phyloP scores from a whole-genome alignment of 2,888 invertebrate species.

The Epinotia bilunana region DNA sequence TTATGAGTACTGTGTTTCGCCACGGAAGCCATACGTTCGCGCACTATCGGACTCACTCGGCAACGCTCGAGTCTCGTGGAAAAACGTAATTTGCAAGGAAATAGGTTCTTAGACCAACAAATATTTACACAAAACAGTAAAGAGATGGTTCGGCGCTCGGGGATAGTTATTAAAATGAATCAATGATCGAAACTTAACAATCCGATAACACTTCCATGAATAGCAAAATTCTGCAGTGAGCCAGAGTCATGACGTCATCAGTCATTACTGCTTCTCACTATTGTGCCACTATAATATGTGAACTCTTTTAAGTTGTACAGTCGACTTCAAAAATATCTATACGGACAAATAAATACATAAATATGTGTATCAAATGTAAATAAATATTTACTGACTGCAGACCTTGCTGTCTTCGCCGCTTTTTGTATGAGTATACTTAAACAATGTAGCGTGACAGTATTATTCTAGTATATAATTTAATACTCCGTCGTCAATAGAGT shows the following conservation, averaged over 20 bases:
- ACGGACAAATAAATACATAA: too few species aligned
- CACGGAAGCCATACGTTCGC: conserved; percentile 35
- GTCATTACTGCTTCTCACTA: background rate
- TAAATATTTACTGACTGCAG: background rate
- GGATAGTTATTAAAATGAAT: background rate
- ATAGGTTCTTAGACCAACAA: conserved; percentile 17
- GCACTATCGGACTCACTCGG: conserved; percentile 24
- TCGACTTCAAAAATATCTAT: too few species aligned
- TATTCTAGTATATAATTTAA: conserved; percentile 10
- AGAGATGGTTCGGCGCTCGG: background rate
- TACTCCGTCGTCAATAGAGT: background rate
- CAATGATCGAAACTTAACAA: background rate
- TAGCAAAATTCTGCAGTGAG: background rate
- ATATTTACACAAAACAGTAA: conserved; percentile 3
- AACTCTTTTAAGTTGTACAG: background rate
- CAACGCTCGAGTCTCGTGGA: conserved; percentile 27
- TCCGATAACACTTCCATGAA: background rate
- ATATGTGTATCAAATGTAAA: background rate
- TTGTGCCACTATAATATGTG: background rate
- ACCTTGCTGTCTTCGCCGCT: background rate
- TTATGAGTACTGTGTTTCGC: conserved; percentile 10
- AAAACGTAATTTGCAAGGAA: conserved; percentile 27
- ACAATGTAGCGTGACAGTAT: conserved; percentile 11
- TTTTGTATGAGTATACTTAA: conserved; percentile 1
- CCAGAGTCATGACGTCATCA: background rate